Percentiles rank a stretch among this genome's conserved stretches.
phyloP scores from a whole-genome alignment of 2,797 vertebrate species.

The Parotocinclus haroldoi region DNA sequence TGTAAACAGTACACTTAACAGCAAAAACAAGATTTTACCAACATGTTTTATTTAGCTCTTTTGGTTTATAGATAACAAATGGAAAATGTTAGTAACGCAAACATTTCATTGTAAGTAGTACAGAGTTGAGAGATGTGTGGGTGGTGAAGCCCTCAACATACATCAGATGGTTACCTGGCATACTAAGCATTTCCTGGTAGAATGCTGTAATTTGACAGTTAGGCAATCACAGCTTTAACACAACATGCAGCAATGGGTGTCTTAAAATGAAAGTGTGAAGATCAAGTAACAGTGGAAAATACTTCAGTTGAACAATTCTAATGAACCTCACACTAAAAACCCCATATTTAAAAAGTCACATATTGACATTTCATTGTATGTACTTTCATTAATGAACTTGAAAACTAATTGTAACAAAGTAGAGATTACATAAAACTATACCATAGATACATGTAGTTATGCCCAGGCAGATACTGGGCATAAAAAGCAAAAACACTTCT shows the following conservation, averaged over 20 bases:
- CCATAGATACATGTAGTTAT: no score
- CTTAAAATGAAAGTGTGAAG: conserved; percentile 28
- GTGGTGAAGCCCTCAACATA: conserved; percentile 45
- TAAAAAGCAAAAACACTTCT: no score
- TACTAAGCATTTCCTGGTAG: conserved; percentile 36
- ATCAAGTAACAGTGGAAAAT: conserved; percentile 22
- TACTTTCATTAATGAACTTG: no score
- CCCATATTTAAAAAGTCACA: no score
- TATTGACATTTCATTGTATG: no score
- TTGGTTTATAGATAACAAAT: conserved; percentile 23
- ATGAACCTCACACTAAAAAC: neutral
- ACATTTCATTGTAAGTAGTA: conserved; percentile 6
- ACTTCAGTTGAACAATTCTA: neutral
- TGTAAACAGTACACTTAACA: no score
- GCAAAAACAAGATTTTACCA: no score
- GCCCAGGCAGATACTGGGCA: no score
- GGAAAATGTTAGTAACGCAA: conserved; percentile 36
- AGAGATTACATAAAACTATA: no score
- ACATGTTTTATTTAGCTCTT: neutral
- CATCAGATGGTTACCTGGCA: conserved; percentile 40
- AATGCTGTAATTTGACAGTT: conserved; percentile 12
- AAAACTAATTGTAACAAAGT: no score
- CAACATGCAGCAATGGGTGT: conserved; percentile 8
- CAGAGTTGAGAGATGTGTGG: conserved; percentile 47
- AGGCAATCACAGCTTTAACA: conserved; percentile 27